Conservation (phyloP, 2,113 vertebrate genomes). For the Emydura subglobosa region DNA sequence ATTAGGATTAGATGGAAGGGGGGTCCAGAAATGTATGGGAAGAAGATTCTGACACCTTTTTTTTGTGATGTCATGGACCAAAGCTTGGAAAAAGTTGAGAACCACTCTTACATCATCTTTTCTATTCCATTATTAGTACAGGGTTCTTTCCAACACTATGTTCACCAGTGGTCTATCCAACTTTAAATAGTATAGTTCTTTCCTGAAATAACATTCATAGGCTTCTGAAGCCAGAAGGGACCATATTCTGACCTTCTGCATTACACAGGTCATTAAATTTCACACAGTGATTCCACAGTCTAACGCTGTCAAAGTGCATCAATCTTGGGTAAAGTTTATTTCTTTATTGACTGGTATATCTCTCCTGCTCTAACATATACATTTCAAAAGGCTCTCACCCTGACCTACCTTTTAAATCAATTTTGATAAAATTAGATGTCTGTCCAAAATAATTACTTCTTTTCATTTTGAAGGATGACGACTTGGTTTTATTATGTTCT, state of each 20-base stretch:
- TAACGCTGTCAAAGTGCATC: conserved; percentile 21
- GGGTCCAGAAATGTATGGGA: neutral
- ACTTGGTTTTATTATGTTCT: conserved; percentile 21
- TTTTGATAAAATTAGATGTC: conserved; percentile 46
- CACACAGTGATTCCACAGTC: neutral
- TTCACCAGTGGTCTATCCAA: neutral
- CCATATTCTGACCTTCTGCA: neutral
- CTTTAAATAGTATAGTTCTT: neutral
- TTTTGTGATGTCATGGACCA: neutral
- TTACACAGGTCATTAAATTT: conserved; percentile 11
- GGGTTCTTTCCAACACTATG: neutral
- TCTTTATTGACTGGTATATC: conserved; percentile 35
- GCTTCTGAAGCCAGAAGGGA: neutral
- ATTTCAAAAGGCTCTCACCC: neutral
- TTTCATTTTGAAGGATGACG: conserved; percentile 36
- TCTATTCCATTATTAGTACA: neutral
- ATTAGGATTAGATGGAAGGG: neutral
- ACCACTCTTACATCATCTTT: neutral
- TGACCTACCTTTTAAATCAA: neutral
- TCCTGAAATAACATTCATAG: neutral
- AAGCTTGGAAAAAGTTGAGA: neutral
- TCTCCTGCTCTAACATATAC: conserved; percentile 2
- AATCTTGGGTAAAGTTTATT: neutral
- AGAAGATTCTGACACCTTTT: neutral
- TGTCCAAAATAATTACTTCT: conserved; percentile 44